phyloP scores from a whole-genome alignment of 2,797 vertebrate species.

The Amblyopsis hoosieri region DNA sequence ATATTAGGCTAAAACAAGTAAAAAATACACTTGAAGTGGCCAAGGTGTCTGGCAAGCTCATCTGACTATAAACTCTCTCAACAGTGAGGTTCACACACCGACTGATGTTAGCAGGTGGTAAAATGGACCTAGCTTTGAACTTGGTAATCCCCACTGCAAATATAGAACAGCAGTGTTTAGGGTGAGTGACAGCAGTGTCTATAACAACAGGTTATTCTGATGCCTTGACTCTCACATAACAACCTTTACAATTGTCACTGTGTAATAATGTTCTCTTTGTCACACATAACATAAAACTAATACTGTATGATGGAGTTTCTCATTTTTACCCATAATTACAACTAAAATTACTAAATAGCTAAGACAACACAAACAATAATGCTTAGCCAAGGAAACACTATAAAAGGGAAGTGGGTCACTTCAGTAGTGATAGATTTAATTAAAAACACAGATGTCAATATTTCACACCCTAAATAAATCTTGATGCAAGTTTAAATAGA shows the following conservation, averaged over 20 bases:
- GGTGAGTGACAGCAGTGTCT: conserved; percentile 43
- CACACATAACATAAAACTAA: too few relatives aligned
- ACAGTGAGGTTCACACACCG: conserved; percentile 35
- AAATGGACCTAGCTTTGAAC: conserved; percentile 58
- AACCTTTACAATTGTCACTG: background rate
- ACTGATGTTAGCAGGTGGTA: conserved; percentile 75
- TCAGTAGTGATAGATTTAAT: conserved; percentile 24
- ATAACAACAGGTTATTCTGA: conserved; percentile 31
- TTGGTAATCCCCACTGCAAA: conserved; percentile 76
- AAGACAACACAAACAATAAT: conserved; percentile 37
- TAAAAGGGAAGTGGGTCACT: conserved; percentile 40
- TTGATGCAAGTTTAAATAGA: background rate
- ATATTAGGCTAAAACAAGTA: background rate
- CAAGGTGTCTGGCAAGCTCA: background rate
- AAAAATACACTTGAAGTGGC: background rate
- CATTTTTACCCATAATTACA: too few relatives aligned
- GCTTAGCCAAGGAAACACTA: conserved; percentile 51
- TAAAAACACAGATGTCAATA: conserved; percentile 35
- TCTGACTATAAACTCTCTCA: conserved; percentile 2
- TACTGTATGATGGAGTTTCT: too few relatives aligned
- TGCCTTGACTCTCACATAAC: conserved; percentile 34
- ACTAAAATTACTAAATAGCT: too few relatives aligned
- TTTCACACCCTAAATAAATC: conserved; percentile 17
- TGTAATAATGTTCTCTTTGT: too few relatives aligned
- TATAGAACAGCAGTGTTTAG: conserved; percentile 71